Conservation (phyloP, 1,140 invertebrate species). For the Drosophila sechellia region DNA sequence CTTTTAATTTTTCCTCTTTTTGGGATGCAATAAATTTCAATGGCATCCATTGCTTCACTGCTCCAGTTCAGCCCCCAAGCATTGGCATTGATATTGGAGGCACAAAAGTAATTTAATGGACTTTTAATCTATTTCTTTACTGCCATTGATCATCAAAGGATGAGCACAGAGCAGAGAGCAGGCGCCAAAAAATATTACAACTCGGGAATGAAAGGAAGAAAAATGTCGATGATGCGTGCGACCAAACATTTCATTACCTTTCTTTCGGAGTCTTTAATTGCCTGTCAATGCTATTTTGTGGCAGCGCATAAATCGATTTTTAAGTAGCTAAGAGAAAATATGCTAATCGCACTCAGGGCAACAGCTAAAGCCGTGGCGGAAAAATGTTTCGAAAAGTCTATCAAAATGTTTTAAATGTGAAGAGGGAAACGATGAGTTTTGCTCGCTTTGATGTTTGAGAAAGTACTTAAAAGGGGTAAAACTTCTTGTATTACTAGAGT, state of each 20-base stretch:
- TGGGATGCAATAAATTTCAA: conserved; percentile 62
- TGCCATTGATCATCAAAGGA: conserved; percentile 66
- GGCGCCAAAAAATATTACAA: conserved; percentile 60
- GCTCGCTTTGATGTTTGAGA: conserved; percentile 27
- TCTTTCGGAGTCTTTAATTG: conserved; percentile 54
- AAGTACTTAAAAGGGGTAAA: conserved; percentile 3
- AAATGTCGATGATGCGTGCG: conserved; percentile 52
- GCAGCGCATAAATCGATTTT: conserved; percentile 63
- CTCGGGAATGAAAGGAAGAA: conserved; percentile 17
- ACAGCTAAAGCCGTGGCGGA: conserved; percentile 37
- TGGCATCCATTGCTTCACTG: conserved; percentile 25
- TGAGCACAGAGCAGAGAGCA: conserved; percentile 17
- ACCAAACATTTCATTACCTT: conserved; percentile 61
- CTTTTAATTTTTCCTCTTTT: conserved; percentile 25
- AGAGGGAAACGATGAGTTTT: conserved; percentile 3
- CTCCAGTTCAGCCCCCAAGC: conserved; percentile 37
- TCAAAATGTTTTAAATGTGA: conserved; percentile 6
- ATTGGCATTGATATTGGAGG: conserved; percentile 61
- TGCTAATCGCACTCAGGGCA: conserved; percentile 44
- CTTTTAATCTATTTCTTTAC: conserved; percentile 78
- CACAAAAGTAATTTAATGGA: conserved; percentile 72
- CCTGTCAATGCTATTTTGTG: conserved; percentile 62
- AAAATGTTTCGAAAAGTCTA: conserved; percentile 41
- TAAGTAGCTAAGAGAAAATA: conserved; percentile 47
- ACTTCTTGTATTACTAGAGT: conserved; percentile 1